Evolutionary conservation across 2,113 vertebrate genomes (phyloP).

Genomic region (Leptosomus discolor): DNA sequence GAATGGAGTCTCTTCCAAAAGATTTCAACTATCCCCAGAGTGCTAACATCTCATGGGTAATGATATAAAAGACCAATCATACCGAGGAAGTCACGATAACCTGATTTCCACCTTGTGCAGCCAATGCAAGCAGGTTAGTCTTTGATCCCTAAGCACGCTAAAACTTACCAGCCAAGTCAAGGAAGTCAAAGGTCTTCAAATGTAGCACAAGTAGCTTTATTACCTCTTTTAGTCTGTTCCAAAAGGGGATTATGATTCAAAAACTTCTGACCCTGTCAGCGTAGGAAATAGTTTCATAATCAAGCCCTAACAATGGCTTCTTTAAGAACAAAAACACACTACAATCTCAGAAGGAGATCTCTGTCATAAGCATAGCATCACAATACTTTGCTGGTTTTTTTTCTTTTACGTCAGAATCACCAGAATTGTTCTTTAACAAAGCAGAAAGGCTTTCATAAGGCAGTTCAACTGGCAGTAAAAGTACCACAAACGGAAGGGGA

Average conservation of each 20-base stretch:
- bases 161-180: not conserved
- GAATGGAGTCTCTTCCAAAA: not conserved
- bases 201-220: not conserved
- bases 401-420: not conserved
- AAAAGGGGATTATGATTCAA: not conserved
- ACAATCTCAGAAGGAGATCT: not conserved
- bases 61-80: not conserved
- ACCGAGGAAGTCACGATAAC: not conserved
- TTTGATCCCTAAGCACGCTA: not conserved
- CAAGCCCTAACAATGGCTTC: not conserved
- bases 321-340: not conserved
- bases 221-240: not conserved
- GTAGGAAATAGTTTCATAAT: not conserved
- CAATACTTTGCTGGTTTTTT: not conserved
- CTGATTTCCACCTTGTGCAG: not conserved
- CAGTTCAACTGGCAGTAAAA: not conserved
- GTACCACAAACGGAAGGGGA: not conserved
- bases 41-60: not conserved
- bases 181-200: not conserved
- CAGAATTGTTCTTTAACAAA: not conserved
- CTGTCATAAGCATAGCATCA: not conserved
- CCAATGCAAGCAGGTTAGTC: not conserved
- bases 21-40: not conserved
- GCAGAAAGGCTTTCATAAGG: not conserved
- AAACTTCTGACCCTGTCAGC: not conserved